Evolutionary conservation across 2,113 vertebrate species (phyloP).

Genomic region (Xiphias gladius): DNA sequence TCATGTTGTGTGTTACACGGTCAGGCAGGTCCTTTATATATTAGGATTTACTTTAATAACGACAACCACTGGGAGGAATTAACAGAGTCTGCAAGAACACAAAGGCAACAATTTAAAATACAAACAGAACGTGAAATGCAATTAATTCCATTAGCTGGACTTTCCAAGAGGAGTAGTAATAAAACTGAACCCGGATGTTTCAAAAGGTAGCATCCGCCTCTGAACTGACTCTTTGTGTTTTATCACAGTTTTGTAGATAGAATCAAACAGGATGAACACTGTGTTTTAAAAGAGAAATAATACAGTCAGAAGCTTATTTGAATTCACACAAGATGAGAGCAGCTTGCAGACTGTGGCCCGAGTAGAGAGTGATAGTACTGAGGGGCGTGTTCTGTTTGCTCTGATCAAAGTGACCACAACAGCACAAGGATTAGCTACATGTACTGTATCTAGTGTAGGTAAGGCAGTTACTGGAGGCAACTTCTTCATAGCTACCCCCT

Average conservation of each 20-base stretch:
- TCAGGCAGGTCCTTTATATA: constrained; percentile 48
- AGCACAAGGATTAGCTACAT: constrained; percentile 19
- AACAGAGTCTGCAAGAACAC: constrained; percentile 41
- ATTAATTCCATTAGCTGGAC: constrained; percentile 75
- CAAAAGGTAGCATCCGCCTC: constrained; percentile 65
- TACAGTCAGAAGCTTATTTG: background rate
- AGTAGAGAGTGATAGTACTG: constrained; percentile 9
- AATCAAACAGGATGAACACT: constrained; percentile 9
- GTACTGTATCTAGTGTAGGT: background rate
- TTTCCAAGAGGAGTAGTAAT: constrained; percentile 69
- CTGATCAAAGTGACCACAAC: constrained; percentile 23
- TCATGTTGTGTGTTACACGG: constrained; percentile 22
- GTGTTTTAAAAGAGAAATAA: background rate
- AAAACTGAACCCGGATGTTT: constrained; percentile 68
- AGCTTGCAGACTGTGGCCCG: background rate
- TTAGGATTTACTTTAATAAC: constrained; percentile 61
- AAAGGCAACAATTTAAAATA: constrained; percentile 62
- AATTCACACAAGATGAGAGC: background rate
- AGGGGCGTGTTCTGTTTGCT: constrained; percentile 40
- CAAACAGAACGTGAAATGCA: constrained; percentile 69
- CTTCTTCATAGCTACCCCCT: background rate
- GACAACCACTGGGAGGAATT: constrained; percentile 55
- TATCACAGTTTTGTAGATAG: constrained; percentile 17
- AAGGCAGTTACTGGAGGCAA: constrained; percentile 1
- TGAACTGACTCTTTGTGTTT: constrained; percentile 4